Base-by-base conservation (phyloP, 2,797 vertebrate species). In the Peromyscus nudipes region DNA sequence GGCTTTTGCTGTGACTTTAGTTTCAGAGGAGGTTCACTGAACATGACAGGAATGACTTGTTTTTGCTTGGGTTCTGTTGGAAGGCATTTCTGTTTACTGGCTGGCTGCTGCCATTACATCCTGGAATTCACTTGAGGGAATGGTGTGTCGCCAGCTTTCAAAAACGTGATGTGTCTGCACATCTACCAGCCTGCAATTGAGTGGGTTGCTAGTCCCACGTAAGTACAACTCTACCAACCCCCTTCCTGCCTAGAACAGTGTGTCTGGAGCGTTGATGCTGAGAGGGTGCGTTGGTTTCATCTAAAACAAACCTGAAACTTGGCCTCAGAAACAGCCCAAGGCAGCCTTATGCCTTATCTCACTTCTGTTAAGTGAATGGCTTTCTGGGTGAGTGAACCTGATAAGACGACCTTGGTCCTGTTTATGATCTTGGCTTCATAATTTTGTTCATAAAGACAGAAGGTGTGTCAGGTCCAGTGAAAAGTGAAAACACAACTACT, bases 11-110 rank as follows among this genome's bases (percentile, higher is more conserved):
- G 0, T 31, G 60, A 76, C 27, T 34, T 55, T 67, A 65, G 67
- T 49, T 76, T 60, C 77, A 69, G 64, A 67, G 76, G 81, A 8
- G 25, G 13, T 60, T 46, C 16, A 13, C 52, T 29, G 69, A 86
- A 5, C 14, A 65, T 9, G 43, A 9, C 6, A 75, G n/a, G 25
- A 34, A 65, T 40, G 71, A 46, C 46, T 55, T 73, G 55, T 21
- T 55, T 92, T 89, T 75, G 87, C 6, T 71, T 94, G 43, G 34
- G 64, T 79, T 69, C 49, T 69, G 49, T 73, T 57, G 49, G 40
- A 65, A 94, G 97, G 69, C 60, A 75, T 93, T 95, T 85, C 71
- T 86, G 46, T 73, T 90, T 90, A 40, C 71, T 67, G 88, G 49
- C 37, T 64, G 40, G 69, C 29, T 81, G 34, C 89, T 90, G 31